phyloP scores from a whole-genome alignment of 35 echinoderm and acorn worm genomes.

The Apostichopus californicus region DNA sequence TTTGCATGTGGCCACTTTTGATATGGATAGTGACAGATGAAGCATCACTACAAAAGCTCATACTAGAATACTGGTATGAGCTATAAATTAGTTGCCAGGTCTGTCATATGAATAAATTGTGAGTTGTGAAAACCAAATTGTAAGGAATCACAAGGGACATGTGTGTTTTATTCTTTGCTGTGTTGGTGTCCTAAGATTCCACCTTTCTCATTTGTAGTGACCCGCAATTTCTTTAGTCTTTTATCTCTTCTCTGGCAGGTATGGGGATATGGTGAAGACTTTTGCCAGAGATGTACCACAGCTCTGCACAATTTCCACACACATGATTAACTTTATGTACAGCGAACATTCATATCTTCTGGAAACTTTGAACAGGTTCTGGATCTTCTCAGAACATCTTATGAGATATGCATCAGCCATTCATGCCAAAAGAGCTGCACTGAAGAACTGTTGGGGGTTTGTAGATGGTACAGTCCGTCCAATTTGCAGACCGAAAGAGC shows the following conservation, averaged over 20 bases:
- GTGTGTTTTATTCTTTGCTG: too few relatives aligned
- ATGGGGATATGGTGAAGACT: constrained; percentile 57
- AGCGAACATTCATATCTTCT: constrained; percentile 43
- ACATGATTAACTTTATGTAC: constrained; percentile 63
- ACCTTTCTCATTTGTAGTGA: too few relatives aligned
- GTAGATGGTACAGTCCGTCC: constrained; percentile 78
- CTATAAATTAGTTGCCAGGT: too few relatives aligned
- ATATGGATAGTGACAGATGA: too few relatives aligned
- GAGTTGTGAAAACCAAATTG: too few relatives aligned
- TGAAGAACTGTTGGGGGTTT: constrained; percentile 87
- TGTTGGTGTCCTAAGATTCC: too few relatives aligned
- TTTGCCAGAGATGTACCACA: constrained; percentile 65
- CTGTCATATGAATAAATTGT: too few relatives aligned
- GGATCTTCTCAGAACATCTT: constrained; percentile 50
- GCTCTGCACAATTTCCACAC: constrained; percentile 54
- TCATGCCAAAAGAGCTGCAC: constrained; percentile 61
- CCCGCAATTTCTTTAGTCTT: too few relatives aligned
- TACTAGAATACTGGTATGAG: too few relatives aligned
- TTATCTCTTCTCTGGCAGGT: constrained; percentile 44
- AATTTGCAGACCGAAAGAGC: constrained; percentile 54
- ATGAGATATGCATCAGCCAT: constrained; percentile 56
- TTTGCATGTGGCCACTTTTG: too few relatives aligned
- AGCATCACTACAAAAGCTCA: too few relatives aligned
- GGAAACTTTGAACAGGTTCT: constrained; percentile 49
- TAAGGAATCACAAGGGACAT: too few relatives aligned